Percentiles rank a stretch among this genome's conserved stretches.
Conservation (phyloP, 2,888 invertebrate species). For the Eilema sororculum region DNA sequence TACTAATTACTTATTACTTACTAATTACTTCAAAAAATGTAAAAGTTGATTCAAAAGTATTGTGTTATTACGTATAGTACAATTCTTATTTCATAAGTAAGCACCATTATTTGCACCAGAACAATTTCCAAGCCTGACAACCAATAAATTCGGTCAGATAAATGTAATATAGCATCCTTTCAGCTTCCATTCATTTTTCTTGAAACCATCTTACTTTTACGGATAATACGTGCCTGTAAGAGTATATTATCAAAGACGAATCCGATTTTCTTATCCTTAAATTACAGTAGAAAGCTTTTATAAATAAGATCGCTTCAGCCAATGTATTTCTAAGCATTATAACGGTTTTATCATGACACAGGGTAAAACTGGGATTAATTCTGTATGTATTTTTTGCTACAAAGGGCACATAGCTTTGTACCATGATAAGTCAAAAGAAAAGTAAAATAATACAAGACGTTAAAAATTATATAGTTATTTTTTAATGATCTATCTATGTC, state of each 20-base stretch:
- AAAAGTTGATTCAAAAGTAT: too few species aligned
- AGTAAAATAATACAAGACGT: not conserved
- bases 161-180: slow-evolving; percentile 33
- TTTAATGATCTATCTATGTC: not conserved
- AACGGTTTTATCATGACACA: not conserved
- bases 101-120: not conserved
- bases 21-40: too few species aligned
- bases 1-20: too few species aligned
- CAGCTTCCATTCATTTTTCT: slow-evolving; percentile 27
- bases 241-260: slow-evolving; percentile 16
- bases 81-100: not conserved
- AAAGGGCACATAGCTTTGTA: not conserved
- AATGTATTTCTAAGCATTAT: slow-evolving; percentile 17
- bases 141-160: slow-evolving; percentile 16
- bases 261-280: slow-evolving; percentile 25
- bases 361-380: slow-evolving; percentile 2
- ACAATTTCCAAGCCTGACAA: slow-evolving; percentile 5
- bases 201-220: slow-evolving; percentile 21
- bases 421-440: not conserved
- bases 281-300: slow-evolving; percentile 28
- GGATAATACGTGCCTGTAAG: slow-evolving; percentile 21
- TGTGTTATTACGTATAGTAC: not conserved
- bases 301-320: slow-evolving; percentile 27
- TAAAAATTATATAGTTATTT: not conserved
- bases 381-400: not conserved